Conservation (phyloP, 1,140 invertebrate genomes). For the Euborellia annulipes region DNA sequence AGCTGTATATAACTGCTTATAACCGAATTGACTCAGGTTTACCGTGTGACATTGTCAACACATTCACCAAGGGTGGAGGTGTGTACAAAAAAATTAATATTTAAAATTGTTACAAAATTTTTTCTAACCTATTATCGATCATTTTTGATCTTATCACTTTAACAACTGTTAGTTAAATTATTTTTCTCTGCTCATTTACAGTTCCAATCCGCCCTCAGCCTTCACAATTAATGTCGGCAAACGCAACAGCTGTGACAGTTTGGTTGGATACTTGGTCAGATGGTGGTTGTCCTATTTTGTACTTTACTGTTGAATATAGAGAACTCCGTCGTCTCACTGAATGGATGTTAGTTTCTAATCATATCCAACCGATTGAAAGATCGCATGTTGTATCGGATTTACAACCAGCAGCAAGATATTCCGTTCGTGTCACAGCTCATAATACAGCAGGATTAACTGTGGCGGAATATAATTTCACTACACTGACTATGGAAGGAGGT, state of each 20-base stretch:
- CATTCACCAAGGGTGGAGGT: conserved; percentile 66
- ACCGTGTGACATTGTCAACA: conserved; percentile 70
- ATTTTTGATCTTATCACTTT: too few relatives aligned
- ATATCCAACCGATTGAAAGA: conserved; percentile 55
- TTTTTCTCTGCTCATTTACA: too few relatives aligned
- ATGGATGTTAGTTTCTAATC: conserved; percentile 58
- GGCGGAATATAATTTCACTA: conserved; percentile 75
- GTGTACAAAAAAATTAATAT: conserved; percentile 12
- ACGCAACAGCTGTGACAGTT: conserved; percentile 75
- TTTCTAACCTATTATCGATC: too few relatives aligned
- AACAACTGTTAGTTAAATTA: too few relatives aligned
- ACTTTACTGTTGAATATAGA: conserved; percentile 72
- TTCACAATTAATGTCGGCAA: conserved; percentile 68
- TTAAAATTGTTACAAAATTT: too few relatives aligned
- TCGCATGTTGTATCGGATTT: conserved; percentile 67
- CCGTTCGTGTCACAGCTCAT: conserved; percentile 70
- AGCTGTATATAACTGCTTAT: conserved; percentile 74
- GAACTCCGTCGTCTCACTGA: conserved; percentile 24
- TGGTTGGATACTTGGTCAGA: conserved; percentile 79
- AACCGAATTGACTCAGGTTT: conserved; percentile 77
- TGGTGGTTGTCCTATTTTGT: conserved; percentile 74
- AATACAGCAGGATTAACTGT: conserved; percentile 84
- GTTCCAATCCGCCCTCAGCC: conserved; percentile 63
- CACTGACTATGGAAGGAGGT: conserved; percentile 57
- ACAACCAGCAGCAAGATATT: conserved; percentile 69